These are phyloP conservation scores for Oscheius sp. DNA, from an alignment of 2,888 invertebrate genomes.

Conservation along the genomic window DNA sequence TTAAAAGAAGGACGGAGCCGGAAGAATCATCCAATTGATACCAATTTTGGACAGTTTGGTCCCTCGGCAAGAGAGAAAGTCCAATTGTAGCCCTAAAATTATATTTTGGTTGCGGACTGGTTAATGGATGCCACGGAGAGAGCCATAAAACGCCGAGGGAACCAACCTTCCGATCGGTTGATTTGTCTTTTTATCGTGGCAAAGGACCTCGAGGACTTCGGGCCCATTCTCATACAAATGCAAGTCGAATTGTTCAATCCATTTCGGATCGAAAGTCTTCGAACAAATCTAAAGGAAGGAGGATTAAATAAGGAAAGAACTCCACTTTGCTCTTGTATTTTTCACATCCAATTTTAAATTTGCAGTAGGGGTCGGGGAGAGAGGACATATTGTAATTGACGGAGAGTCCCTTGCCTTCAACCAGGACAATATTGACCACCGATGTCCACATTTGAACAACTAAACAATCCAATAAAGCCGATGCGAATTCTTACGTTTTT, in stretches of 20 bases:
- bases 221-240: constrained; percentile 93
- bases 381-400: constrained; percentile 81
- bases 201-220: constrained; percentile 87
- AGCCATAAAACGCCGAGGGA: neutral
- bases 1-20: constrained; percentile 79
- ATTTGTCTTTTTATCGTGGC: constrained; percentile 87
- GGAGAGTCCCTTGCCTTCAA: constrained; percentile 86
- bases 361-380: constrained; percentile 81
- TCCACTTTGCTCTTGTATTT: constrained; percentile 89
- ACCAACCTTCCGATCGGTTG: constrained; percentile 84
- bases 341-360: constrained; percentile 94
- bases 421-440: constrained; percentile 93
- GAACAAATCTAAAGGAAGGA: constrained; percentile 74
- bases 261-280: constrained; percentile 86
- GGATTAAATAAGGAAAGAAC: neutral
- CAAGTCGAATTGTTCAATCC: constrained; percentile 96
- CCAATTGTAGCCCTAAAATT: constrained; percentile 88
- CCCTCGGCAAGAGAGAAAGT: constrained; percentile 83
- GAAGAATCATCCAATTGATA: constrained; percentile 81
- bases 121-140: constrained; percentile 5
- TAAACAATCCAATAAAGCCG: constrained; percentile 1
- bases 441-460: constrained; percentile 89
- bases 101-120: no score
- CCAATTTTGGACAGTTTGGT: constrained; percentile 89
- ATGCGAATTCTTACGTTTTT: constrained; percentile 36